phyloP scores from a whole-genome alignment of 2,797 vertebrate genomes.

The Aulostomus chinensis region DNA sequence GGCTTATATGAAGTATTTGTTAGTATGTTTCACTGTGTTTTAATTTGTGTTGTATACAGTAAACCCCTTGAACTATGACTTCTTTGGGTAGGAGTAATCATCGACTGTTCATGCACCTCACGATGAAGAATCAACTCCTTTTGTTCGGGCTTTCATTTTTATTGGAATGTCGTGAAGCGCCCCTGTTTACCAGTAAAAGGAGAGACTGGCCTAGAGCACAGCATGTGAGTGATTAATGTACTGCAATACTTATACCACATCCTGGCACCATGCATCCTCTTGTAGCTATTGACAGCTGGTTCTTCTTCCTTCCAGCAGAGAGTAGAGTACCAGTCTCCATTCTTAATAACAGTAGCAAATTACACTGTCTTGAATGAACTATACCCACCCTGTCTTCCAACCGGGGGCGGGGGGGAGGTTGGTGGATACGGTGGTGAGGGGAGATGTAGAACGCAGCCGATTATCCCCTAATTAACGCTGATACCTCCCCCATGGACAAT shows the following conservation, averaged over 20 bases:
- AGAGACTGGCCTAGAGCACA: slow-evolving; percentile 20
- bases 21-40: too few relatives aligned
- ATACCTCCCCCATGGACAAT: slow-evolving; percentile 92
- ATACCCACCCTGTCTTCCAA: slow-evolving; percentile 49
- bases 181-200: slow-evolving; percentile 24
- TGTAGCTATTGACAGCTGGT: slow-evolving; percentile 42
- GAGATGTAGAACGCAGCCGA: slow-evolving; percentile 81
- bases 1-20: too few relatives aligned
- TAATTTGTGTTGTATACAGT: too few relatives aligned
- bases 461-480: slow-evolving; percentile 96
- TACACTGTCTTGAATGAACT: slow-evolving; percentile 69
- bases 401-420: slow-evolving; percentile 65
- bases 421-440: slow-evolving; percentile 71
- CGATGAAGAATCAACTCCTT: too few relatives aligned
- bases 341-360: slow-evolving; percentile 66
- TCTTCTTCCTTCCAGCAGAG: slow-evolving; percentile 47
- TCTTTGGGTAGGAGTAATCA: too few relatives aligned
- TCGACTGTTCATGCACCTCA: too few relatives aligned
- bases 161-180: slow-evolving; percentile 4
- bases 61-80: too few relatives aligned
- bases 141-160: too few relatives aligned
- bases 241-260: slow-evolving; percentile 35
- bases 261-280: slow-evolving; percentile 38
- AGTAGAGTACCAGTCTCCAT: slow-evolving; percentile 35
- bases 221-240: slow-evolving; percentile 52